phyloP scores from a whole-genome alignment of 2,888 invertebrate genomes.

The Ectemnius cavifrons region DNA sequence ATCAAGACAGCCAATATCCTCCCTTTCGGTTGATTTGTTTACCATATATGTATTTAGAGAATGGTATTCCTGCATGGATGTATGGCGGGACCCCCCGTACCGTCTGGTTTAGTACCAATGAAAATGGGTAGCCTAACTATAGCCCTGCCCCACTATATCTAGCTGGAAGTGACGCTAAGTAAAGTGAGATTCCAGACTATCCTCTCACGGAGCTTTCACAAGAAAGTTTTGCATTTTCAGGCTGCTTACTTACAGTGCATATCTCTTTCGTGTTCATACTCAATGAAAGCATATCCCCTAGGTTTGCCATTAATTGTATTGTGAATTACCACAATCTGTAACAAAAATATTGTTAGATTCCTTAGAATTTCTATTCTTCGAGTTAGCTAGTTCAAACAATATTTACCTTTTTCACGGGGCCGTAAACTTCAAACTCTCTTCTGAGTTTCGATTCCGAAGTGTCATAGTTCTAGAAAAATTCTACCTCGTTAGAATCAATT shows the following conservation, averaged over 20 bases:
- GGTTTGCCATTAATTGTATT: slow-evolving; percentile 95
- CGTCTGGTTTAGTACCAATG: slow-evolving; percentile 68
- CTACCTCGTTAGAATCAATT: neutral
- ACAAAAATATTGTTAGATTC: slow-evolving; percentile 57
- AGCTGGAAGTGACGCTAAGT: slow-evolving; percentile 74
- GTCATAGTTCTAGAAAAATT: slow-evolving; percentile 92
- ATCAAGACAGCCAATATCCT: slow-evolving; percentile 77
- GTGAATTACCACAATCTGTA: slow-evolving; percentile 92
- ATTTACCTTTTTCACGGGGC: slow-evolving; percentile 95
- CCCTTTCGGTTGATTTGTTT: slow-evolving; percentile 66
- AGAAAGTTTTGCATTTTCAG: slow-evolving; percentile 43
- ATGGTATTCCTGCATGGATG: slow-evolving; percentile 71
- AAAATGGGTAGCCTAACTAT: slow-evolving; percentile 68
- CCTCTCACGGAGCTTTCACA: slow-evolving; percentile 55
- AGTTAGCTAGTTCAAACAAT: neutral
- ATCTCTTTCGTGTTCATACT: slow-evolving; percentile 99
- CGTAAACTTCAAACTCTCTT: slow-evolving; percentile 98
- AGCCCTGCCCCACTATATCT: slow-evolving; percentile 70
- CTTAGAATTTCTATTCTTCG: neutral
- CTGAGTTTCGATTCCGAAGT: slow-evolving; percentile 98
- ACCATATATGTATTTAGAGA: slow-evolving; percentile 70
- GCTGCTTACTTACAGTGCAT: slow-evolving; percentile 96
- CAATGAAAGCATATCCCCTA: slow-evolving; percentile 99
- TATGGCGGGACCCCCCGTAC: slow-evolving; percentile 68
- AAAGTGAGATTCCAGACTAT: slow-evolving; percentile 71